A percentile compares a stretch with the other conserved stretches of the same genome.
Conservation (phyloP, 2,888 invertebrate species). For the Nycteola revayana region DNA sequence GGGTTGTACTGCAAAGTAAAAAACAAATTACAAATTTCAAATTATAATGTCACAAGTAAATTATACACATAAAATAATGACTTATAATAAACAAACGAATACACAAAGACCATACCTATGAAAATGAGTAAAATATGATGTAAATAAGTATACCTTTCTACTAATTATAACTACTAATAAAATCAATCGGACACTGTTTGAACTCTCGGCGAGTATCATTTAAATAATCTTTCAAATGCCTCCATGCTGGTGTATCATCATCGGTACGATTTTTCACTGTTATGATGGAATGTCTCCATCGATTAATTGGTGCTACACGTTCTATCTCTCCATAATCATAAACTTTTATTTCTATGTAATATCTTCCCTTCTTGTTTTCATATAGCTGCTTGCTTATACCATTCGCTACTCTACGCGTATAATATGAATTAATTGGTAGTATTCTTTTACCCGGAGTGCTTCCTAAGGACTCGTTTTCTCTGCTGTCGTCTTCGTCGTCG, state of each 20-base stretch:
- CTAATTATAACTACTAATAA: not conserved
- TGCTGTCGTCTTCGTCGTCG: no score
- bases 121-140: not conserved
- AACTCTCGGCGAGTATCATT: constrained; percentile 5
- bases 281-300: no score
- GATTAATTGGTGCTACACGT: constrained; percentile 1
- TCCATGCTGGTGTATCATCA: constrained; percentile 7
- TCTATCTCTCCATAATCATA: constrained; percentile 14
- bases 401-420: constrained; percentile 5
- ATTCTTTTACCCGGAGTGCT: constrained; percentile 4
- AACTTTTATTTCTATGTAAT: constrained; percentile 13
- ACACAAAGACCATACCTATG: no score
- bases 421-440: constrained; percentile 1
- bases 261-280: no score
- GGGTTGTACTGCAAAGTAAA: constrained; percentile 2
- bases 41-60: no score
- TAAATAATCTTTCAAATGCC: constrained; percentile 5
- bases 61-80: no score
- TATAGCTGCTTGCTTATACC: constrained; percentile 4
- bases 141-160: not conserved
- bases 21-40: not conserved
- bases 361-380: constrained; percentile 6
- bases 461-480: no score
- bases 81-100: no score
- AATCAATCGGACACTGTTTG: not conserved